Evolutionary conservation across 2,113 vertebrate species (phyloP), one percentile per base, ranked within the genome.

Genomic region (Syngnathus floridae): DNA sequence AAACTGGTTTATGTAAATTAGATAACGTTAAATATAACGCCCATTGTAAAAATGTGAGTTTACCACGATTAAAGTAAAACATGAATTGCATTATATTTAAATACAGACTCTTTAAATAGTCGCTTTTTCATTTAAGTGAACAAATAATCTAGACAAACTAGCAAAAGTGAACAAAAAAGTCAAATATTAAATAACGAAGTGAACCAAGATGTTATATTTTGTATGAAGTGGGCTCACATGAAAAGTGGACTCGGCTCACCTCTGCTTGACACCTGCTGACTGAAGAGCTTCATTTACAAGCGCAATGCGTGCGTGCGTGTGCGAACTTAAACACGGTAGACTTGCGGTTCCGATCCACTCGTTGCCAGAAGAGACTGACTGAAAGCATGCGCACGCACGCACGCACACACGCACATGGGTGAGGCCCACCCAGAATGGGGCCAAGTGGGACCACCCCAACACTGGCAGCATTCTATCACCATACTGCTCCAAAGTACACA

Each of bases 331-430:
- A 51, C 19, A 8, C 48, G n/a, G 48, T 9, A 7, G 48, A 75
- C 60, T 48, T 72, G 72, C 77, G 79, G 67, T 65, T 80, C 74
- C 65, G 56, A 70, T 71, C 57, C 67, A 75, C 46, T 66, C 9
- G 71, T 88, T 87, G 85, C 85, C 84, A 81, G 85, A 86, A 82
- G 74, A 77, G 69, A 75, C 79, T 86, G 75, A 79, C 82, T 78
- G 81, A 84, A 87, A 82, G 67, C 77, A 60, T 31, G 26, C 26
- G 26, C 26, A 70, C 14, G 65, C 48, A 67, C 60, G 65, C 76
- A 65, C 59, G 70, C 77, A 60, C 57, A 62, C 55, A 70, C 17
- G 65, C 48, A 67, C 60, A 64, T 62, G 58, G 56, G 63, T 31
- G 54, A 16, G 54, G 54, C 26, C 13, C 54, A 35, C 36, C 57